A percentile compares a stretch with the other conserved stretches of the same genome.
These are phyloP conservation scores for Australoheros scitulus DNA, from an alignment of 2,113 vertebrate species.

Conservation along the genomic window DNA sequence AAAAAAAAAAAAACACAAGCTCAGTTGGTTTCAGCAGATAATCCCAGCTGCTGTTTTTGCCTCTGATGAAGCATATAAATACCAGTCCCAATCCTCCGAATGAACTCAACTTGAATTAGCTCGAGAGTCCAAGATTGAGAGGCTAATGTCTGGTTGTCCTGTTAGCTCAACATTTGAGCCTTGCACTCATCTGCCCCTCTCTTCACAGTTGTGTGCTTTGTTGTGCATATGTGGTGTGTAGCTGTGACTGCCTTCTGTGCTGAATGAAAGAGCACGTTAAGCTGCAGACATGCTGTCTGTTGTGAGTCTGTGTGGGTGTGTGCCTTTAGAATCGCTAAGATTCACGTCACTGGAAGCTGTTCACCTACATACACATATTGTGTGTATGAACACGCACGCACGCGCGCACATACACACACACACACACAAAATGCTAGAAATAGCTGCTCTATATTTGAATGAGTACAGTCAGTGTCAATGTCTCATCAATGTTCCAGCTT, in stretches of 20 bases:
- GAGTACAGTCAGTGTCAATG: constrained; percentile 70
- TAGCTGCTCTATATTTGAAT: constrained; percentile 77
- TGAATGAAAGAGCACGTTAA: constrained; percentile 11
- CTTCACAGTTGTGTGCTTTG: constrained; percentile 2
- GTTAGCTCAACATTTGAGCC: neutral
- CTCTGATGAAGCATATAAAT: neutral
- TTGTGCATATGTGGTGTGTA: neutral
- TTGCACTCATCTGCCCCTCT: neutral
- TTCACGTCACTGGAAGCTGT: constrained; percentile 53
- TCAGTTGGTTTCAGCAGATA: neutral
- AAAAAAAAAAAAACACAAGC: neutral
- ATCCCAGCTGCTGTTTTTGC: neutral
- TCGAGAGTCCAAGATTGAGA: neutral
- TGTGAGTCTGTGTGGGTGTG: constrained; percentile 38
- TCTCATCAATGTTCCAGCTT: constrained; percentile 69
- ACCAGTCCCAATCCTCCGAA: neutral
- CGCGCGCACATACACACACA: constrained; percentile 7
- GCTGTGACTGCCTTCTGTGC: constrained; percentile 22
- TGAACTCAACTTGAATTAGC: too few relatives aligned
- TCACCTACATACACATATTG: constrained; percentile 37
- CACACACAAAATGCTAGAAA: constrained; percentile 51
- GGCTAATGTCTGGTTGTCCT: neutral
- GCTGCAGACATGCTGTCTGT: constrained; percentile 21
- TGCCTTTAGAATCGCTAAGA: constrained; percentile 58
- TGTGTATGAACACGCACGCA: neutral